Base-by-base conservation (phyloP, 2,113 vertebrate species). In the Anseranas semipalmata region DNA sequence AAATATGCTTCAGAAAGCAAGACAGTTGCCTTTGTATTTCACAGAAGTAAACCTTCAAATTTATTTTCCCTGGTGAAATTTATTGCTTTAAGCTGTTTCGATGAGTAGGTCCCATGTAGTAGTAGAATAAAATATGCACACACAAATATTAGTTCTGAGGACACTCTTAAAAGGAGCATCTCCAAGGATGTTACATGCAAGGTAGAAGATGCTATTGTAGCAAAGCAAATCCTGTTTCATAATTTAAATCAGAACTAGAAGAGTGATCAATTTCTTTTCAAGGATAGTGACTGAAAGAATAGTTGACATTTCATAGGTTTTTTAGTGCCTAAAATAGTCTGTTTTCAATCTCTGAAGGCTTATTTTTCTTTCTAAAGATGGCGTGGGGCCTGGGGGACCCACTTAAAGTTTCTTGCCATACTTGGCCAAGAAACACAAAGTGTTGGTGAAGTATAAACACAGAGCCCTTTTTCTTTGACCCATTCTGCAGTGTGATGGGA, bases 361-460 rank as follows among this genome's bases (percentile, higher is more conserved):
- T 98, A 98, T 98, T 99, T 98, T 98, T 97, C 97, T 98, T 98
- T 97, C 98, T 98, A 98, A 99, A 99, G 98, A 98, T 99, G 98
- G 98, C 83, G 52, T 97, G 97, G 98, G 98, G 98, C 98, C 98
- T 98, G 97, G 98, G 98, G 96, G 98, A 99, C 98, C 98, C 99
- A 99, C 99, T 99, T 99, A 98, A 98, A 98, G 98, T 99, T 98
- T 98, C 98, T 96, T 98, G 98, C 99, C 98, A 97, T 98, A 98
- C 98, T 98, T 98, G 98, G 98, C 98, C 98, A 99, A 99, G 98
- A 98, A 98, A 98, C 98, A 99, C 99, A 99, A 98, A 98, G 99
- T 99, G 98, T 98, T 97, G 97, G 98, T 99, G 98, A 99, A 99
- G 99, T 99, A 99, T 99, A 99, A 99, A 99, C 98, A 99, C 98